Conservation (phyloP, 2,797 vertebrate genomes). For the Brachyrhaphis roseni region DNA sequence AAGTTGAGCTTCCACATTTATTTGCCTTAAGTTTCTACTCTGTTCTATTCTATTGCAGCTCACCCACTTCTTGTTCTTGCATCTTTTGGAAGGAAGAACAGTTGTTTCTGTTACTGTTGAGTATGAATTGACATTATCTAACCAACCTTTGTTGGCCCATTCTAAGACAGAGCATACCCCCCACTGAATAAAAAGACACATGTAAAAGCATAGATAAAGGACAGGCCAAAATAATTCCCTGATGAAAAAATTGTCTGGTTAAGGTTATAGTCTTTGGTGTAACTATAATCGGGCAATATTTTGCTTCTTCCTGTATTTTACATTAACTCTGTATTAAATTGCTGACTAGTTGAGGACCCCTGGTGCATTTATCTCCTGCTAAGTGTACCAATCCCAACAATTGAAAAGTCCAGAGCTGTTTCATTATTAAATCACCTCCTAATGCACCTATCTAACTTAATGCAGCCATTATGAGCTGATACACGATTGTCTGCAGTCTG, state of each 20-base stretch:
- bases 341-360: conserved; percentile 2
- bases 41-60: neutral
- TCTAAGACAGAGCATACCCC: neutral
- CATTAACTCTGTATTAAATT: neutral
- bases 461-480: conserved; percentile 31
- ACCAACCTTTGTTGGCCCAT: neutral
- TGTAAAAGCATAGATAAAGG: neutral
- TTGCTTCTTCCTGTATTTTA: conserved; percentile 6
- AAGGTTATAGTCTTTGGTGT: conserved; percentile 1
- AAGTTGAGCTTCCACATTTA: neutral
- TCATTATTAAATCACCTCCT: conserved; percentile 20
- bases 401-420: conserved; percentile 19
- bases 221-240: neutral
- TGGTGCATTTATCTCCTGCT: conserved; percentile 7
- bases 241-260: conserved; percentile 1
- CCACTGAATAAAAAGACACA: neutral
- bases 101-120: neutral
- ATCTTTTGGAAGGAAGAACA: neutral
- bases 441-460: conserved; percentile 24
- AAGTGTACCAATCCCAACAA: conserved; percentile 1
- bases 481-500: conserved; percentile 17
- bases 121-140: neutral
- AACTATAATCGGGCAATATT: neutral
- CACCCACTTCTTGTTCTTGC: neutral
- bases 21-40: neutral